Conservation (phyloP, 2,113 vertebrate species). For the Bubalus kerabau region DNA sequence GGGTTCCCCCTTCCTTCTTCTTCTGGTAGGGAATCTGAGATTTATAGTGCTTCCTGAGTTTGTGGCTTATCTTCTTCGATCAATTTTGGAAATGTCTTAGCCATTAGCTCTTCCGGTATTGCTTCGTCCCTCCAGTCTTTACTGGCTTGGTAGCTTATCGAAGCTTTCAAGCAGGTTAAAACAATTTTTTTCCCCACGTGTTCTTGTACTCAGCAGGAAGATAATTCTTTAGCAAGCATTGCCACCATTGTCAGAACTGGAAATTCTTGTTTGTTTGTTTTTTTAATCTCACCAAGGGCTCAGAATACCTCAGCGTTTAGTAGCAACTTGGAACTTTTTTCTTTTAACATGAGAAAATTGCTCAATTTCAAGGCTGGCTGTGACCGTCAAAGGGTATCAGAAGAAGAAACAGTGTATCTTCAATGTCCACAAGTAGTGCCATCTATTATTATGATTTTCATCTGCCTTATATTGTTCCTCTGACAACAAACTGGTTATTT, state of each 20-base stretch:
- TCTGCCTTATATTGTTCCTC: neutral
- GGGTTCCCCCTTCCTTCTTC: neutral
- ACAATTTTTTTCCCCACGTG: neutral
- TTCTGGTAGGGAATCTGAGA: neutral
- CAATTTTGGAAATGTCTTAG: neutral
- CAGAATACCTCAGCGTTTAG: neutral
- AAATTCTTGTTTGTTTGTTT: neutral
- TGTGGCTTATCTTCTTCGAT: neutral
- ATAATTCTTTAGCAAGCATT: neutral
- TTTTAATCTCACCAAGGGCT: neutral
- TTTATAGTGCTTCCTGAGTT: neutral
- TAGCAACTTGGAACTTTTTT: neutral
- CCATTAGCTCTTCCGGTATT: neutral
- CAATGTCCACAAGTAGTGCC: neutral
- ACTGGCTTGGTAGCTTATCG: neutral
- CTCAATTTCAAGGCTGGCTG: neutral
- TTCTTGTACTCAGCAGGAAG: neutral
- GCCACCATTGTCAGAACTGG: neutral
- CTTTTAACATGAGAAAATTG: neutral
- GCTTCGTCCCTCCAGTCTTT: neutral
- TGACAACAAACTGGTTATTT: neutral
- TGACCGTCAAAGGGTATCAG: neutral
- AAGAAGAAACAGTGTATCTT: neutral
- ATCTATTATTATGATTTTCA: neutral
- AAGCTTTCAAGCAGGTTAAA: neutral